phyloP scores from a whole-genome alignment of 2,113 vertebrate species.

The Nycticryphes semicollaris region DNA sequence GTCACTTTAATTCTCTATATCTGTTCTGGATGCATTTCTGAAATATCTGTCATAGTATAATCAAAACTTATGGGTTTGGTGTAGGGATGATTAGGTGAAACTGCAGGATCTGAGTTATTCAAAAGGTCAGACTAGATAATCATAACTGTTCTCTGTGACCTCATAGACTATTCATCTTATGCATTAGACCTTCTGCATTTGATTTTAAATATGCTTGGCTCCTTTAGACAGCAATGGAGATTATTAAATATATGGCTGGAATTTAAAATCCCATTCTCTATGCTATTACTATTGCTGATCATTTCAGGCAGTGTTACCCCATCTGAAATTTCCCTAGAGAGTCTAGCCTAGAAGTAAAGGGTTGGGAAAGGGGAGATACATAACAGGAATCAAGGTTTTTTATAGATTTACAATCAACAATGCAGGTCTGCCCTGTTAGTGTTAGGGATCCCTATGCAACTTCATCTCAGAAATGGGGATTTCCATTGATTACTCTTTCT shows the following conservation, averaged over 20 bases:
- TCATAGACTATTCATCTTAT: constrained; percentile 23
- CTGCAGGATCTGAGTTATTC: constrained; percentile 6
- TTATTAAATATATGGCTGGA: not conserved
- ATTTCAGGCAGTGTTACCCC: not conserved
- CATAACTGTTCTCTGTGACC: not conserved
- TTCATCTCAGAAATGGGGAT: not conserved
- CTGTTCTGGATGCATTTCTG: not conserved
- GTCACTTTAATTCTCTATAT: constrained; percentile 9
- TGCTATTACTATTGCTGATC: not conserved
- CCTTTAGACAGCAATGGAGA: not conserved
- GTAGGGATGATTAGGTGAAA: constrained; percentile 12
- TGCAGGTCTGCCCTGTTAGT: not conserved
- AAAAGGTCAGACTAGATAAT: constrained; percentile 44
- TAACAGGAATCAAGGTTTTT: not conserved
- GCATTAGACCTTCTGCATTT: not conserved
- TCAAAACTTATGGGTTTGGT: constrained; percentile 1
- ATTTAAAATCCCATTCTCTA: constrained; percentile 27
- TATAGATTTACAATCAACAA: not conserved
- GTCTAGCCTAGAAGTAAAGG: not conserved
- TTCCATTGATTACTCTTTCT: not conserved
- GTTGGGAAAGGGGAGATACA: not conserved
- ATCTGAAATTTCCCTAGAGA: constrained; percentile 2
- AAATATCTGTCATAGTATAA: not conserved
- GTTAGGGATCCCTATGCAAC: not conserved
- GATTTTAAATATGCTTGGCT: constrained; percentile 21